Evolutionary conservation across 1,140 invertebrate genomes (phyloP).

Genomic region (Drosophila pachea): DNA sequence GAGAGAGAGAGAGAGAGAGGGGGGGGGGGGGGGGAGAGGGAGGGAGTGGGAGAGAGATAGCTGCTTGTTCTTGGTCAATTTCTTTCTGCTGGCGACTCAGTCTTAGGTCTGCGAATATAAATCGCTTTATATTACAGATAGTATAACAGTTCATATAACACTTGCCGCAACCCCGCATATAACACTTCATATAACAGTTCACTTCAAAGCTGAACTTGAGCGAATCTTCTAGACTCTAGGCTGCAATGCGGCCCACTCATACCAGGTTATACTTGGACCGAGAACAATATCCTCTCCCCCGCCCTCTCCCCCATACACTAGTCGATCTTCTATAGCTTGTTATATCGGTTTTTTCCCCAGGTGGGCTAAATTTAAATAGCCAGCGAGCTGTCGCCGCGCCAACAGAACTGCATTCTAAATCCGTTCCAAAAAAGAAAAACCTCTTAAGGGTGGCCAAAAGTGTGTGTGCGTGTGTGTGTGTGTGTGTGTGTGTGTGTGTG

Average conservation of each 20-base stretch:
- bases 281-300: neutral
- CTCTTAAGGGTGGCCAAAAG: constrained; percentile 60
- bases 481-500: constrained; percentile 13
- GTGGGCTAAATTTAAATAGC: constrained; percentile 62
- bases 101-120: too few relatives aligned
- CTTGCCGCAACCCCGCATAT: too few relatives aligned
- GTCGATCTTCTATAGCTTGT: constrained; percentile 1
- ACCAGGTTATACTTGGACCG: too few relatives aligned
- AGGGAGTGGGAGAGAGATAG: neutral
- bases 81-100: too few relatives aligned
- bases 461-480: constrained; percentile 1
- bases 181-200: too few relatives aligned
- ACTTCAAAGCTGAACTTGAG: too few relatives aligned
- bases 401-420: constrained; percentile 65
- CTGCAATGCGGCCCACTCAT: too few relatives aligned
- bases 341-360: constrained; percentile 40
- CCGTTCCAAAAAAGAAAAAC: constrained; percentile 39
- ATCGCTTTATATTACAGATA: too few relatives aligned
- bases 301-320: neutral
- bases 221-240: too few relatives aligned
- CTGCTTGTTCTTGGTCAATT: neutral
- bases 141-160: too few relatives aligned
- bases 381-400: constrained; percentile 47
- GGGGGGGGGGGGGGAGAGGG: neutral
- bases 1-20: neutral